A percentile compares a stretch with the other conserved stretches of the same genome.
phyloP scores from a whole-genome alignment of 2,797 vertebrate species.

The Paguma larvata region DNA sequence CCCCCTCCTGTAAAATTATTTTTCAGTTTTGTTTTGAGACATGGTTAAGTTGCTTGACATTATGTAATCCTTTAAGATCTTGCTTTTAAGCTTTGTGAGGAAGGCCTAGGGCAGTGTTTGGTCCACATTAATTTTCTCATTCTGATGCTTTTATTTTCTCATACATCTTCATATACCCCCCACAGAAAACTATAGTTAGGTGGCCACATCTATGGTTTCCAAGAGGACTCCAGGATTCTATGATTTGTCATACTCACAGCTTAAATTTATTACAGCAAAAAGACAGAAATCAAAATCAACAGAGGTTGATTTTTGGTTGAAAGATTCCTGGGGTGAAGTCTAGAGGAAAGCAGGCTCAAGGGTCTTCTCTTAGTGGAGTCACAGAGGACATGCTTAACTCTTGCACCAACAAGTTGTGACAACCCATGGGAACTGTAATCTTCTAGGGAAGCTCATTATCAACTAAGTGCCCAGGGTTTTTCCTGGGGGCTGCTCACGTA shows the following conservation, averaged over 20 bases:
- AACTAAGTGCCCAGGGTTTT: background rate
- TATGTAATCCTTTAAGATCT: background rate
- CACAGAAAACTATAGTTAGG: background rate
- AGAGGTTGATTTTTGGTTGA: background rate
- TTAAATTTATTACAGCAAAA: background rate
- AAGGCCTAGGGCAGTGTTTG: background rate
- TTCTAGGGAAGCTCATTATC: background rate
- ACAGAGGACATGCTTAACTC: background rate
- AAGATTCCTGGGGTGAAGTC: background rate
- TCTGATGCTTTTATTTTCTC: background rate
- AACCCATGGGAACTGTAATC: background rate
- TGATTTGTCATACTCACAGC: background rate
- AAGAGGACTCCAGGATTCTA: background rate
- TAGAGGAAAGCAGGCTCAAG: background rate
- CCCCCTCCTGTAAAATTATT: background rate
- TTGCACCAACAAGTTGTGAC: background rate
- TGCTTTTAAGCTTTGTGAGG: background rate
- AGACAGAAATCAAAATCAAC: background rate
- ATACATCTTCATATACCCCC: background rate
- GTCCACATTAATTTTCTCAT: background rate
- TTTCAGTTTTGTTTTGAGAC: constrained; percentile 9
- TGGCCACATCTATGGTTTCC: background rate
- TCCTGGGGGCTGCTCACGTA: background rate
- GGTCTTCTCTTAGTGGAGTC: background rate
- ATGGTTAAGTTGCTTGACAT: background rate